Evolutionary conservation across 1,140 invertebrate genomes (phyloP).

Genomic region (Acromyrmex heyeri): DNA sequence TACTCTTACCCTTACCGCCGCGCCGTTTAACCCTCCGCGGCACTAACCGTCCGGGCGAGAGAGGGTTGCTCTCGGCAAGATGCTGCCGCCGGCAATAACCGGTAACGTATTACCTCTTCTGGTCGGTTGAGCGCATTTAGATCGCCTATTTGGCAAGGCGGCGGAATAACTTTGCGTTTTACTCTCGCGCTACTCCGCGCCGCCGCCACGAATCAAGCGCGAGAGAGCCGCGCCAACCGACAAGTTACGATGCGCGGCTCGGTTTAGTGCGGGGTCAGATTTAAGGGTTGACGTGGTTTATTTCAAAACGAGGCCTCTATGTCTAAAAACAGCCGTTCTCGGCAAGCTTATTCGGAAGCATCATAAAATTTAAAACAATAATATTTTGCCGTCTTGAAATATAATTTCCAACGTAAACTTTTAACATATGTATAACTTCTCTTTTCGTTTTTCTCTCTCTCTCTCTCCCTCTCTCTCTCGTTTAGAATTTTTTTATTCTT

Average conservation of each 20-base stretch:
- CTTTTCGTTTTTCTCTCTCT: not conserved
- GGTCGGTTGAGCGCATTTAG: constrained; percentile 82
- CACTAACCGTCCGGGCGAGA: constrained; percentile 62
- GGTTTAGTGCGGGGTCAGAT: constrained; percentile 51
- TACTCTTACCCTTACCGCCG: not conserved
- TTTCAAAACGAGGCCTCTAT: constrained; percentile 6
- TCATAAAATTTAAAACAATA: constrained; percentile 11
- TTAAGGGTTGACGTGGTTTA: constrained; percentile 33
- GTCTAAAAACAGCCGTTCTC: not conserved
- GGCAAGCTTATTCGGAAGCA: constrained; percentile 22
- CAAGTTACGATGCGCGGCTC: constrained; percentile 58
- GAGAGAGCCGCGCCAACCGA: constrained; percentile 69
- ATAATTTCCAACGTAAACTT: not conserved
- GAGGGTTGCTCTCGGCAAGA: constrained; percentile 75
- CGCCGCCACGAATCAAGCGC: constrained; percentile 71
- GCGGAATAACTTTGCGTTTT: constrained; percentile 82
- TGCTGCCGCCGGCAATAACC: constrained; percentile 81
- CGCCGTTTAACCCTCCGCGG: constrained; percentile 3
- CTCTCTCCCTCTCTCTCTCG: not conserved
- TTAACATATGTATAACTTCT: not conserved
- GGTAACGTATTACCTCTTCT: constrained; percentile 83
- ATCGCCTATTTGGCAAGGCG: constrained; percentile 82
- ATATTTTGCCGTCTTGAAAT: not conserved
- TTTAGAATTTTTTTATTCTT: no score
- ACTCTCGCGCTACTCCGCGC: constrained; percentile 62